Base-by-base conservation (phyloP, 1,140 invertebrate species). In the Meloidogyne hapla region DNA sequence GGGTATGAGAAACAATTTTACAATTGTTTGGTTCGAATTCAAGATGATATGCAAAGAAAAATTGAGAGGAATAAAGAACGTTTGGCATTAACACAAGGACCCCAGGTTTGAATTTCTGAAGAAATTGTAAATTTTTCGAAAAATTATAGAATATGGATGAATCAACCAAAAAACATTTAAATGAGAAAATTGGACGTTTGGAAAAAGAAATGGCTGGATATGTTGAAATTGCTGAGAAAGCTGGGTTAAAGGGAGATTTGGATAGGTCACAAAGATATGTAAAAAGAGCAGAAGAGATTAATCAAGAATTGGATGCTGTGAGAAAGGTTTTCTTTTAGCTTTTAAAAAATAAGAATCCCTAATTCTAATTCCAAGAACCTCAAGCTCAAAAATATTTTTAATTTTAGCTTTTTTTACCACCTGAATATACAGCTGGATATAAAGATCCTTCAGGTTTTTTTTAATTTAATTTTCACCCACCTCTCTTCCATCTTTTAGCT, bases 21-120 rank as follows among this genome's bases (percentile, higher is more conserved):
- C 45, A 62, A 79, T 10, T 81, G 80, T 69, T 40, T 81, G 23
- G 40, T 56, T 8, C 33, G 72, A 26, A 65, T 81, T n/a, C 61
- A 81, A 21, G 79, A 78, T 42, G 80, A 81, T 40, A 81, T 81
- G 80, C 65, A 42, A 26, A 23, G 80, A 18, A 81, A 81, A 77
- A 81, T 81, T 76, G 40, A 64, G 3, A 40, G 71, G 9, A 82
- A 81, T 66, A 81, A 82, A 28, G 80, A 81, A 63, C 65, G 80
- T n/a, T 64, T 81, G 26, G 69, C 64, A 13, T 65, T 81, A 12
- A 81, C 80, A 21, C 80, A 81, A 66, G 76, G 70, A 26, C 56
- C 48, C 68, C 42, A 66, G 40, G 56, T 72, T 62, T 28, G 13
- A 45, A 42, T 75, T 71, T 69, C n/a, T 23, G 21, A n/a, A 26